Evolutionary conservation across 2,888 invertebrate species (phyloP), one percentile per base, ranked within the genome.

Genomic region (Tanypteryx hageni): DNA sequence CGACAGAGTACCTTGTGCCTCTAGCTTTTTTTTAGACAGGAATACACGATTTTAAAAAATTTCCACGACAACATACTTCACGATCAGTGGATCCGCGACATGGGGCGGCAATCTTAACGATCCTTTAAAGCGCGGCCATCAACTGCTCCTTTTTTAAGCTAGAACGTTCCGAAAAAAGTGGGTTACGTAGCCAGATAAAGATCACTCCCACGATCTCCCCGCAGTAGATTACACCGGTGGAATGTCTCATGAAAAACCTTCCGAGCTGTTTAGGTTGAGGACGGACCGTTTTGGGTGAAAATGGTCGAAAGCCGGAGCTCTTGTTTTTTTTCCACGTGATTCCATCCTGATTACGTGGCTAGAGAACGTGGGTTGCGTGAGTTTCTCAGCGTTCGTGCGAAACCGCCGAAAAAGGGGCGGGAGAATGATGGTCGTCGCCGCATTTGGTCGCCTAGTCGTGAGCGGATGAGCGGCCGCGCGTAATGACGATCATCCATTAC

Each of bases 151-250:
- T 44, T 44, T 44, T 44, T 44, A 44, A 76, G 27, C 22, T 76
- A 22, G 1, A 76, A 76, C 76, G 76, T 27, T 14, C 59, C 61
- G 44, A 64, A 89, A 89, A 64, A 89, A 64, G 89, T 64, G 14
- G 89, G 89, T 64, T 64, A 89, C 89, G 7, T 16, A 10, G 7
- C 18, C 64, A 89, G 89, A 89, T 89, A 89, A 89, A 44, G n/a
- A 89, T 89, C 89, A 44, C 89, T 89, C 89, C 89, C 89, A 89
- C 89, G 64, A 89, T 89, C 64, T 16, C 18, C 14, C 44, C 83
- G 83, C 1, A 1, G 8, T 10, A 89, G 89, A 89, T 89, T 89
- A 68, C 44, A 44, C 44, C 31, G 44, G 44, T 89, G 44, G 44
- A 44, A 64, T 31, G 64, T 89, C 89, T 31, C 89, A 64, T 44